Conservation (phyloP, 2,113 vertebrate genomes). For the Eidolon helvum region DNA sequence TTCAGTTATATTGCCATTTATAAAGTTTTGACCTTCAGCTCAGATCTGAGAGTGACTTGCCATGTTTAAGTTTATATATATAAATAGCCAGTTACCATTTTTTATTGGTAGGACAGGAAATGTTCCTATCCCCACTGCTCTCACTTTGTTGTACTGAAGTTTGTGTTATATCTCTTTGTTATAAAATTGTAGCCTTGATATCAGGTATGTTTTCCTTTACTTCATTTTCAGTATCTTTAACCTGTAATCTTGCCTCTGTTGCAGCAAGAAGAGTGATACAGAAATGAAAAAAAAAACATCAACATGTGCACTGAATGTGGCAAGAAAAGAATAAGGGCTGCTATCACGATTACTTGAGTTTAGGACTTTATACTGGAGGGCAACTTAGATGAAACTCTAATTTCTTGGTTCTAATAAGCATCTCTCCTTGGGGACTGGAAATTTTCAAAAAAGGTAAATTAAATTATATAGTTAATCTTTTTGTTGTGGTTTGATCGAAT, state of each 20-base stretch:
- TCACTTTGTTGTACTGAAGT: background rate
- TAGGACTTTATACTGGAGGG: background rate
- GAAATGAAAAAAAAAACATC: constrained; percentile 22
- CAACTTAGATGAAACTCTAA: background rate
- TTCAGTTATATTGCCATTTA: background rate
- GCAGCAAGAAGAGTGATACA: constrained; percentile 27
- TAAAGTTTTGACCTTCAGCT: constrained; percentile 28
- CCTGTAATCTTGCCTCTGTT: background rate
- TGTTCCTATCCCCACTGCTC: background rate
- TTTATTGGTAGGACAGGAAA: background rate
- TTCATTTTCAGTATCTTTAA: constrained; percentile 28
- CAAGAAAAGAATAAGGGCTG: background rate
- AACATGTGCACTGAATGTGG: background rate
- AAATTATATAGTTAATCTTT: background rate
- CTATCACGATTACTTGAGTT: background rate
- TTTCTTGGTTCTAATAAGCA: background rate
- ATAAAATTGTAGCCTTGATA: constrained; percentile 21
- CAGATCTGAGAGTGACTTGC: background rate
- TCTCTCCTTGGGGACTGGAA: constrained; percentile 11
- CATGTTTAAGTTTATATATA: background rate
- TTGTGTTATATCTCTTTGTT: background rate
- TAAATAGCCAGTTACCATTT: background rate
- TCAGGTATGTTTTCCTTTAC: background rate
- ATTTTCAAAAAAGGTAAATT: constrained; percentile 25
- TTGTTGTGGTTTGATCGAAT: no score